Conservation (phyloP, 1,140 invertebrate species). For the Parasteatoda tepidariorum region DNA sequence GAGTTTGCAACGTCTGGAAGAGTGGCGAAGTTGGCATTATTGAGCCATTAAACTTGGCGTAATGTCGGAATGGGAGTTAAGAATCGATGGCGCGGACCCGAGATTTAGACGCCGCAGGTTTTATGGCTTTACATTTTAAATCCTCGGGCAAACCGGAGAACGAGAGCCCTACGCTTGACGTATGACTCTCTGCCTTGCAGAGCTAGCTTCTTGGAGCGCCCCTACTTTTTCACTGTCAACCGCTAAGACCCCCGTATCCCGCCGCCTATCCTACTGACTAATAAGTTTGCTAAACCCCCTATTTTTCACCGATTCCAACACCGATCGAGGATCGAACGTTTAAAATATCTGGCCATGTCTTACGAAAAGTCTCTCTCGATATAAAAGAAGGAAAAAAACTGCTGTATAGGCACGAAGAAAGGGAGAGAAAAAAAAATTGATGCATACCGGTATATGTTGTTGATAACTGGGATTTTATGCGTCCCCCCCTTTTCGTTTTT, state of each 20-base stretch:
- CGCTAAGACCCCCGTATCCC: conserved; percentile 39
- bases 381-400: conserved; percentile 1
- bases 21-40: conserved; percentile 37
- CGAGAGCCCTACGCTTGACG: conserved; percentile 29
- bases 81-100: conserved; percentile 29
- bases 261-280: conserved; percentile 45
- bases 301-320: conserved; percentile 38
- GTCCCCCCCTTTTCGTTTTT: conserved; percentile 6
- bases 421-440: conserved; percentile 8
- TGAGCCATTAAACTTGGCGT: conserved; percentile 53
- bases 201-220: conserved; percentile 13
- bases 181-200: conserved; percentile 20
- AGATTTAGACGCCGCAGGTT: conserved; percentile 53
- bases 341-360: conserved; percentile 45
- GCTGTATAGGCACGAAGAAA: background rate
- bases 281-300: conserved; percentile 59
- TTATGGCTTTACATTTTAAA: conserved; percentile 61
- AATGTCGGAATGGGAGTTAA: conserved; percentile 10
- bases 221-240: conserved; percentile 51
- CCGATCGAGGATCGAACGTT: conserved; percentile 50
- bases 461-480: conserved; percentile 49
- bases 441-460: conserved; percentile 51
- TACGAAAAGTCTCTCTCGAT: conserved; percentile 3
- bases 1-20: background rate
- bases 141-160: conserved; percentile 38